Percentiles rank a stretch among this genome's conserved stretches.
These are phyloP conservation scores for Leptinotarsa rubiginosa DNA, from an alignment of 2,888 invertebrate genomes.

Conservation along the genomic window DNA sequence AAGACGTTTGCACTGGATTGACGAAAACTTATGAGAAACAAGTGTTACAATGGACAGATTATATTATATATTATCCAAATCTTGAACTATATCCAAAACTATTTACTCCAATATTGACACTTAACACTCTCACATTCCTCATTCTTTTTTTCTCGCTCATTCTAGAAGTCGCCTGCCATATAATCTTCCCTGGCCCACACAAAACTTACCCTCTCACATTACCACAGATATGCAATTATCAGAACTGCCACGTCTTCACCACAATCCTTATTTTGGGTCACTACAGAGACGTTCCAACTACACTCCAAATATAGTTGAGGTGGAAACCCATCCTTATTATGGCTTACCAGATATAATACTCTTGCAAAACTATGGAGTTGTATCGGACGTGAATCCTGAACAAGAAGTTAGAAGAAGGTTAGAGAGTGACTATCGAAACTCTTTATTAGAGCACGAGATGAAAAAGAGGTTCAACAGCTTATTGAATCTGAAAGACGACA, in stretches of 20 bases:
- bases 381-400: constrained; percentile 43
- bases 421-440: constrained; percentile 53
- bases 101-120: constrained; percentile 25
- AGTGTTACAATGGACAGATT: neutral
- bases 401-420: constrained; percentile 38
- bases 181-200: constrained; percentile 62
- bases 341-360: constrained; percentile 54
- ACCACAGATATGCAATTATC: constrained; percentile 56
- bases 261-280: constrained; percentile 52
- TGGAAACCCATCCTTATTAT: constrained; percentile 46
- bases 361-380: constrained; percentile 55
- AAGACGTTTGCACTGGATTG: too few relatives aligned
- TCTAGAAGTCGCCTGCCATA: constrained; percentile 63
- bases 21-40: too few relatives aligned
- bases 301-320: constrained; percentile 38
- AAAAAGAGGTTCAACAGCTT: constrained; percentile 58
- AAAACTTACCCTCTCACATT: constrained; percentile 52
- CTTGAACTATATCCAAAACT: constrained; percentile 25
- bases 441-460: constrained; percentile 54
- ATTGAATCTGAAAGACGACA: constrained; percentile 51
- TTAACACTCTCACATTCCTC: constrained; percentile 42
- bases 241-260: constrained; percentile 51
- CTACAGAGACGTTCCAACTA: constrained; percentile 46
- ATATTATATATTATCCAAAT: neutral
- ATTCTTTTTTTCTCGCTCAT: constrained; percentile 53